Evolutionary conservation across 2,797 vertebrate genomes (phyloP).

Genomic region (Sebastes vulpes): DNA sequence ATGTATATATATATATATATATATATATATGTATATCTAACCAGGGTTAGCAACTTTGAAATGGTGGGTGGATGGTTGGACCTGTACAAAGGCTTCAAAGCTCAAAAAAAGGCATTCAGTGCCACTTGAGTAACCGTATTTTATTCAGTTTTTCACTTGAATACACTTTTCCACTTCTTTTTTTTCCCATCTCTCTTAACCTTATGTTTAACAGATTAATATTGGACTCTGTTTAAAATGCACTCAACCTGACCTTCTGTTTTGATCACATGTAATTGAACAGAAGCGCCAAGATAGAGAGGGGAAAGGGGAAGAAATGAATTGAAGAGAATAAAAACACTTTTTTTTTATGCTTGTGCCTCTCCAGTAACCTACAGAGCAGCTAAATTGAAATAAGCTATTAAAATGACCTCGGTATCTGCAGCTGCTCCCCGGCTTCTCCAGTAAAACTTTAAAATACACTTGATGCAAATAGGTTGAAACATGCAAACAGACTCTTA

Average conservation of each 20-base stretch:
- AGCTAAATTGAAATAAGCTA: slow-evolving; percentile 24
- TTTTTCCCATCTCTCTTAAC: not conserved
- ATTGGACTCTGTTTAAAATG: slow-evolving; percentile 2
- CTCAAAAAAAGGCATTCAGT: not conserved
- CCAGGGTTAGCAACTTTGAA: not conserved
- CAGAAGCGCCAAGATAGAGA: not conserved
- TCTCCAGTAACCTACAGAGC: not conserved
- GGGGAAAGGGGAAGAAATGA: not conserved
- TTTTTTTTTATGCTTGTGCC: not conserved
- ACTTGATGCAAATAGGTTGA: slow-evolving; percentile 30
- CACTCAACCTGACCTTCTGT: slow-evolving; percentile 12
- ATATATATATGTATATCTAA: not conserved
- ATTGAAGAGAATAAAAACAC: not conserved
- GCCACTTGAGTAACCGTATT: not conserved
- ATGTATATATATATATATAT: too few species aligned
- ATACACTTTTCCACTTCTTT: not conserved
- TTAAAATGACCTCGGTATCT: slow-evolving; percentile 44
- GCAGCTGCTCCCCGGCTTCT: not conserved
- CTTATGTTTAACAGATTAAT: not conserved
- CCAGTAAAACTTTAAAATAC: slow-evolving; percentile 35
- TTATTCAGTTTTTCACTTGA: not conserved
- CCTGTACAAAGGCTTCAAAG: not conserved
- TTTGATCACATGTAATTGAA: slow-evolving; percentile 31
- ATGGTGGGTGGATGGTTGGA: not conserved
- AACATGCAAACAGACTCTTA: slow-evolving; percentile 28